Conservation (phyloP, 2,797 vertebrate genomes). For the Anableps anableps region DNA sequence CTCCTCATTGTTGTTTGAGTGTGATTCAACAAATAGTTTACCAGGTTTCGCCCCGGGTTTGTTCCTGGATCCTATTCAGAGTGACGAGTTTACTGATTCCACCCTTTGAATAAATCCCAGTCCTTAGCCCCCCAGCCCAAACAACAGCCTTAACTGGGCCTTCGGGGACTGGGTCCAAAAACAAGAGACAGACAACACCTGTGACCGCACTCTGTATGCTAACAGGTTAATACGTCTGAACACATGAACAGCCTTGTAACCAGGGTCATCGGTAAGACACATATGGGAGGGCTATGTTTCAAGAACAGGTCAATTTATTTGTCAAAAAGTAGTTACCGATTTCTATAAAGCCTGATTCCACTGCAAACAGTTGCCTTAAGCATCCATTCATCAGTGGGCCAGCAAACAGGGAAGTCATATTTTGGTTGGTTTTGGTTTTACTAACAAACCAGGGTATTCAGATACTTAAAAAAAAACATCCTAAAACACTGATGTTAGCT, state of each 20-base stretch:
- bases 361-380: conserved; percentile 15
- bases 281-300: conserved; percentile 12
- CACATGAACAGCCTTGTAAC: conserved; percentile 34
- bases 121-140: conserved; percentile 55
- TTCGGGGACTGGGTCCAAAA: conserved; percentile 59
- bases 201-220: conserved; percentile 46
- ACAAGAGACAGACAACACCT: conserved; percentile 59
- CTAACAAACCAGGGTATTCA: conserved; percentile 10
- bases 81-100: conserved; percentile 57
- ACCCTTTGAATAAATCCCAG: conserved; percentile 61
- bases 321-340: conserved; percentile 42
- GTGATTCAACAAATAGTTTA: conserved; percentile 54
- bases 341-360: conserved; percentile 18
- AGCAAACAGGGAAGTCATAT: conserved; percentile 3
- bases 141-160: conserved; percentile 54
- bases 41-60: conserved; percentile 55
- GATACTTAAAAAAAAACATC: background rate
- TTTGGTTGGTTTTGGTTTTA: conserved; percentile 5
- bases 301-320: conserved; percentile 47
- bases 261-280: conserved; percentile 24
- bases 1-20: conserved; percentile 36
- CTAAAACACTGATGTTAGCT: background rate
- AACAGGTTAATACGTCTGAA: conserved; percentile 40
- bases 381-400: conserved; percentile 7
- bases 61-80: conserved; percentile 55